Evolutionary conservation across 2,888 invertebrate species (phyloP).

Genomic region (Erebia palarica): DNA sequence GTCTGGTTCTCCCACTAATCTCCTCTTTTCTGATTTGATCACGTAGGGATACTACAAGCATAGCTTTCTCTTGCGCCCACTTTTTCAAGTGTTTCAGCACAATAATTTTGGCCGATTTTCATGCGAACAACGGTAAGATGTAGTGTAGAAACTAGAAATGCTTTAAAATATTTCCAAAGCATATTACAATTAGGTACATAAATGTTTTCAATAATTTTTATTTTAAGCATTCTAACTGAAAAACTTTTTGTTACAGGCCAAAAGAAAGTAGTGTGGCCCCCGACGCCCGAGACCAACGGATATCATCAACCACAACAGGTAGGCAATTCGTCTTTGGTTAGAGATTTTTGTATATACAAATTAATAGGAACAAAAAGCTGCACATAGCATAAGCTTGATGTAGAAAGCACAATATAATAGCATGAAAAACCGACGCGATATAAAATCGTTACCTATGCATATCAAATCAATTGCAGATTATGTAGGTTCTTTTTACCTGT

Average conservation of each 20-base stretch:
- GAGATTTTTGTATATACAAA: constrained; percentile 47
- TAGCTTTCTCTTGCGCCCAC: too few species aligned
- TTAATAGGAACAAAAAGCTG: constrained; percentile 56
- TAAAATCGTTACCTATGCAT: not conserved
- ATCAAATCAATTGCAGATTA: not conserved
- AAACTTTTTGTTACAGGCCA: constrained; percentile 81
- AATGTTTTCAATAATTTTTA: too few species aligned
- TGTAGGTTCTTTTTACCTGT: not conserved
- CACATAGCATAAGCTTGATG: constrained; percentile 62
- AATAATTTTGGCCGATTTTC: too few species aligned
- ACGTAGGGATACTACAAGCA: too few species aligned
- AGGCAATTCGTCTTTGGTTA: constrained; percentile 72
- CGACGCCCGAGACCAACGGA: constrained; percentile 86
- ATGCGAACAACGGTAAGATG: too few species aligned
- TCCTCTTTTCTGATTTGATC: too few species aligned
- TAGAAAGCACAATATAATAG: constrained; percentile 46
- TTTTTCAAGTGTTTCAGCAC: too few species aligned
- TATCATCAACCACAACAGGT: constrained; percentile 85
- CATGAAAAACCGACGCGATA: constrained; percentile 25
- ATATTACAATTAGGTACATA: not conserved
- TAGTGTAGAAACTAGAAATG: too few species aligned
- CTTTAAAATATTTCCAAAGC: not conserved
- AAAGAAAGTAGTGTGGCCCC: constrained; percentile 95
- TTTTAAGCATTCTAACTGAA: not conserved
- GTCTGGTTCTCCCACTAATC: too few species aligned